Evolutionary conservation across 2,888 invertebrate species (phyloP).

Genomic region (Lucinisca nassula): DNA sequence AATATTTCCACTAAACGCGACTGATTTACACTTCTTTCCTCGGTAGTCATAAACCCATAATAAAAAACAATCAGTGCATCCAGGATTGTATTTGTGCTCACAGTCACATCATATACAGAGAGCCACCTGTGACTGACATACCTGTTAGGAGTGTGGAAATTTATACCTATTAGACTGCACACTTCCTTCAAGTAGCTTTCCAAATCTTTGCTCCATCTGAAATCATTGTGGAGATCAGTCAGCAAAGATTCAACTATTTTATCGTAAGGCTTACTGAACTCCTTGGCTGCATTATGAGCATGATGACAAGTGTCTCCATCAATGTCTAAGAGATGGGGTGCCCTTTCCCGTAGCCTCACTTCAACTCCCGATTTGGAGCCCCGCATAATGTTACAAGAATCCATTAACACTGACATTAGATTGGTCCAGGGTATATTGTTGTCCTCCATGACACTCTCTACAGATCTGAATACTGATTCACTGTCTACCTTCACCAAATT

Average conservation of each 20-base stretch:
- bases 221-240: conserved; percentile 68
- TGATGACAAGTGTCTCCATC: conserved; percentile 77
- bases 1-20: conserved; percentile 34
- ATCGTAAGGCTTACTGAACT: conserved; percentile 68
- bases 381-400: conserved; percentile 74
- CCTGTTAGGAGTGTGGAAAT: conserved; percentile 58
- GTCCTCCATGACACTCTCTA: conserved; percentile 46
- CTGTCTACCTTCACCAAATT: conserved; percentile 45
- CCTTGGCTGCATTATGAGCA: conserved; percentile 73
- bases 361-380: conserved; percentile 73
- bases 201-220: conserved; percentile 71
- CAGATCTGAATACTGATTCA: conserved; percentile 27
- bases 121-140: conserved; percentile 70
- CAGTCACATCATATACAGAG: conserved; percentile 66
- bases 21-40: conserved; percentile 12
- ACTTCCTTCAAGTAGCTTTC: conserved; percentile 56
- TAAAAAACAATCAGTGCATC: conserved; percentile 57
- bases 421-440: conserved; percentile 72
- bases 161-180: conserved; percentile 50
- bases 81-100: conserved; percentile 50
- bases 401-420: conserved; percentile 71
- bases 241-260: conserved; percentile 62
- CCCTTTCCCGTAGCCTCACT: conserved; percentile 53
- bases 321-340: conserved; percentile 73
- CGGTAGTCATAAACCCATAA: background rate